Evolutionary conservation across 2,888 invertebrate species (phyloP).

Genomic region (Embidobia sp.): DNA sequence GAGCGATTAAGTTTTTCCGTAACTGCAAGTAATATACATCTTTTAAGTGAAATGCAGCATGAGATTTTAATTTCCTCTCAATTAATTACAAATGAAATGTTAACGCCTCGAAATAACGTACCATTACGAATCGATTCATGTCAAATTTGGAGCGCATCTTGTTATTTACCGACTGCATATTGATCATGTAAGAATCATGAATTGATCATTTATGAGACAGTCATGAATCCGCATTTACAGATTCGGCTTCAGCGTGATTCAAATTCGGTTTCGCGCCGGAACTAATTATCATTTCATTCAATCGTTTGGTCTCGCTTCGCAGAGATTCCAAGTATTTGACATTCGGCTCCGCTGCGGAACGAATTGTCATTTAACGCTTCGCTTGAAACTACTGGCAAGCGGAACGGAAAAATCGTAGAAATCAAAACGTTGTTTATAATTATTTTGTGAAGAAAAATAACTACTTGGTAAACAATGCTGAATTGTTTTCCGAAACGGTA

Average conservation of each 20-base stretch:
- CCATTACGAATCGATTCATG: not conserved
- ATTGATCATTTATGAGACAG: slow-evolving; percentile 36
- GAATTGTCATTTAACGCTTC: slow-evolving; percentile 49
- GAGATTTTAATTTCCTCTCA: not conserved
- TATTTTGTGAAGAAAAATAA: too few relatives aligned
- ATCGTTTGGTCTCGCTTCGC: slow-evolving; percentile 33
- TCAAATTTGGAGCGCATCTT: slow-evolving; percentile 21
- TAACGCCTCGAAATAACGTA: slow-evolving; percentile 10
- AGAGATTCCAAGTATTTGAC: slow-evolving; percentile 45
- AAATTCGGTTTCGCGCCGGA: slow-evolving; percentile 21
- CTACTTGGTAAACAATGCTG: too few relatives aligned
- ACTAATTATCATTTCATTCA: slow-evolving; percentile 57
- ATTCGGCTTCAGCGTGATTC: slow-evolving; percentile 19
- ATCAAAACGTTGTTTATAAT: too few relatives aligned
- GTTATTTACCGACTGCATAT: slow-evolving; percentile 11
- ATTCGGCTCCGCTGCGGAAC: slow-evolving; percentile 29
- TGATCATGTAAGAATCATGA: slow-evolving; percentile 28
- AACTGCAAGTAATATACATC: too few relatives aligned
- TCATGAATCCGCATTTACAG: slow-evolving; percentile 25
- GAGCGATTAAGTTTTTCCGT: too few relatives aligned
- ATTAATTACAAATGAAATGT: not conserved
- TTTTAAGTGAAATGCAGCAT: not conserved
- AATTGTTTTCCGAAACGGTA: too few relatives aligned
- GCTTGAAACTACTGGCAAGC: slow-evolving; percentile 9
- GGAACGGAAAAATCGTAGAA: slow-evolving; percentile 6